Evolutionary conservation across 2,888 invertebrate species (phyloP).

Genomic region (Spisula subtruncata): DNA sequence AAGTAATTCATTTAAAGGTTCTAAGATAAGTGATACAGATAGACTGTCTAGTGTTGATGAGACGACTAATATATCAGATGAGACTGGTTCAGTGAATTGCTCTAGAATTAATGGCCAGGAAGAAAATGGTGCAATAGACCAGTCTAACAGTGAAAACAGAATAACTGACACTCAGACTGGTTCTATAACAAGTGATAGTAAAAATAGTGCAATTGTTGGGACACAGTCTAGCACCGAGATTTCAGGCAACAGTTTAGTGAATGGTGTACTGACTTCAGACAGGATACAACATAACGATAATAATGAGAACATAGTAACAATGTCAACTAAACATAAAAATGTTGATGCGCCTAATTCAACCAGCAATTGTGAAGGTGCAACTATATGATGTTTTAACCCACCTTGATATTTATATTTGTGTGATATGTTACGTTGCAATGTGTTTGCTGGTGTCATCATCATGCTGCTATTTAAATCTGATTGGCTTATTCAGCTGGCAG

Average conservation of each 20-base stretch:
- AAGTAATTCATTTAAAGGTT: constrained; percentile 49
- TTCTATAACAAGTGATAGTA: constrained; percentile 8
- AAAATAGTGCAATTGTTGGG: constrained; percentile 48
- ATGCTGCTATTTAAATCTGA: no score
- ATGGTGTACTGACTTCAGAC: constrained; percentile 32
- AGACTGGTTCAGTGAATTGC: neutral
- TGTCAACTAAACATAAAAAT: constrained; percentile 37
- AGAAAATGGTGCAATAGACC: constrained; percentile 61
- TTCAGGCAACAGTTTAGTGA: neutral
- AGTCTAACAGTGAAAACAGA: constrained; percentile 48
- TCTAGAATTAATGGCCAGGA: constrained; percentile 26
- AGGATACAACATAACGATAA: neutral
- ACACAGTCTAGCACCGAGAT: constrained; percentile 42
- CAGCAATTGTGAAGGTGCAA: neutral
- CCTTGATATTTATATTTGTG: constrained; percentile 21
- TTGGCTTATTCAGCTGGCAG: no score
- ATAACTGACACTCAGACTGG: constrained; percentile 41
- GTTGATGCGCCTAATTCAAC: neutral
- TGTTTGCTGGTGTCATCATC: neutral
- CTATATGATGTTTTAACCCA: constrained; percentile 20
- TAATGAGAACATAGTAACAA: constrained; percentile 48
- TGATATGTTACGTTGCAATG: neutral
- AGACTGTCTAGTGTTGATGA: constrained; percentile 36
- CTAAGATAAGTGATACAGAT: constrained; percentile 29
- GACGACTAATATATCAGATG: constrained; percentile 32